Conservation (phyloP, 2,888 invertebrate species). For the Erpobdella octoculata region DNA sequence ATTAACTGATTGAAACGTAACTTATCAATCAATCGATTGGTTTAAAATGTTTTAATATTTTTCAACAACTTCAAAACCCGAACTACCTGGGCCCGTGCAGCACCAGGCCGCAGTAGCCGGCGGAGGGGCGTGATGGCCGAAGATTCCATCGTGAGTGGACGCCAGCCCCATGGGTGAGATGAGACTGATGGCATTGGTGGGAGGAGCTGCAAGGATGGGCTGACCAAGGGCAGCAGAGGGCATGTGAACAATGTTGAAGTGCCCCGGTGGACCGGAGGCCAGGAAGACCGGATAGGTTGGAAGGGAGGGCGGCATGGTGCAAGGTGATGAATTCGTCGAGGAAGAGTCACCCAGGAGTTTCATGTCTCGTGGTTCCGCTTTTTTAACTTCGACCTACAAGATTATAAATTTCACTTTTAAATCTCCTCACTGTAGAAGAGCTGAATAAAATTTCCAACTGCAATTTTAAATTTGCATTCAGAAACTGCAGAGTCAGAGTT, state of each 20-base stretch:
- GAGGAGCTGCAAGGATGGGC: background rate
- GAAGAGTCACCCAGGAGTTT: slow-evolving; percentile 32
- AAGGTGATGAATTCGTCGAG: background rate
- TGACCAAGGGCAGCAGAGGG: background rate
- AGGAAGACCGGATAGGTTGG: slow-evolving; percentile 11
- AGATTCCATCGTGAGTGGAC: background rate
- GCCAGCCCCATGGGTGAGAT: slow-evolving; percentile 2
- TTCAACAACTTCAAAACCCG: background rate
- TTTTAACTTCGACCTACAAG: slow-evolving; percentile 37
- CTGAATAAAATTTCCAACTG: background rate
- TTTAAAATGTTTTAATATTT: too few species aligned
- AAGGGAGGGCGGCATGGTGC: slow-evolving; percentile 7
- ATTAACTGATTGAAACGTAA: background rate
- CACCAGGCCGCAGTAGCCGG: background rate
- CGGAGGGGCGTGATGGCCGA: background rate
- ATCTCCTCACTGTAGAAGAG: background rate
- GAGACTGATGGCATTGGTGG: slow-evolving; percentile 17
- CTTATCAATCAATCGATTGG: slow-evolving; percentile 6
- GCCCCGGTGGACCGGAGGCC: background rate
- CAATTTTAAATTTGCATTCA: background rate
- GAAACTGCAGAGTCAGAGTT: background rate
- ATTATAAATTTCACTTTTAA: background rate
- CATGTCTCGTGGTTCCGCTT: slow-evolving; percentile 37
- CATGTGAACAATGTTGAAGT: slow-evolving; percentile 14
- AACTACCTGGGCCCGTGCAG: background rate